Evolutionary conservation across 2,888 invertebrate genomes (phyloP), one percentile per base, ranked within the genome.

Genomic region (Diplazon laetatorius): DNA sequence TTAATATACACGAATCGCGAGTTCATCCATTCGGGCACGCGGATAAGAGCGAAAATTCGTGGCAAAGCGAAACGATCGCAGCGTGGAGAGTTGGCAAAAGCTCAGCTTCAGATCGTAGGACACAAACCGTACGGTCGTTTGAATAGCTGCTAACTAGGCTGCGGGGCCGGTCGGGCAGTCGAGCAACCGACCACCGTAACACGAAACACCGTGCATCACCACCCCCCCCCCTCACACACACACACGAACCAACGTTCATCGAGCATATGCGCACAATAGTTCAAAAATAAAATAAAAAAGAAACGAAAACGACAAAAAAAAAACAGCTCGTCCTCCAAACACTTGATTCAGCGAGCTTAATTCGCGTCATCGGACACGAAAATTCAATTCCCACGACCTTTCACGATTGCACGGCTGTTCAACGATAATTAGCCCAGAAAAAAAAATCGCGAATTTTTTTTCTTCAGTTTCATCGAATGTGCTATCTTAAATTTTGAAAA

Each of bases 71-170:
- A 71, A 72, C 68, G 55, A 72, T 66, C 57, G 42, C 16, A 50
- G 62, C 44, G 57, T 42, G 50, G n/a, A 48, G 73, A 42, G 50
- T 42, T 65, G 8, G 42, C 48, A 48, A 30, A 52, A 72, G 39
- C 37, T 60, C 14, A 30, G n/a, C 44, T 18, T 14, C 10, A 22
- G 14, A 39, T 35, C 14, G 55, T n/a, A n/a, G n/a, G n/a, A 20
- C 44, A 72, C 46, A 14, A 14, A 14, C 66, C 30, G 60, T 44
- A 18, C 30, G 39, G 30, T 59, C 48, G 69, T 63, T n/a, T 78
- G 78, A 78, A 73, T 73, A 52, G 73, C 73, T 25, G 65, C 78
- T 78, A 78, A 78, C 73, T 73, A 77, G 68, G 50, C 63, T 57
- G 25, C 14, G 57, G 62, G 42, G 57, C 60, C 35, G 14, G 10